Conservation (phyloP, 1,140 invertebrate genomes). For the Gryllus bimaculatus region DNA sequence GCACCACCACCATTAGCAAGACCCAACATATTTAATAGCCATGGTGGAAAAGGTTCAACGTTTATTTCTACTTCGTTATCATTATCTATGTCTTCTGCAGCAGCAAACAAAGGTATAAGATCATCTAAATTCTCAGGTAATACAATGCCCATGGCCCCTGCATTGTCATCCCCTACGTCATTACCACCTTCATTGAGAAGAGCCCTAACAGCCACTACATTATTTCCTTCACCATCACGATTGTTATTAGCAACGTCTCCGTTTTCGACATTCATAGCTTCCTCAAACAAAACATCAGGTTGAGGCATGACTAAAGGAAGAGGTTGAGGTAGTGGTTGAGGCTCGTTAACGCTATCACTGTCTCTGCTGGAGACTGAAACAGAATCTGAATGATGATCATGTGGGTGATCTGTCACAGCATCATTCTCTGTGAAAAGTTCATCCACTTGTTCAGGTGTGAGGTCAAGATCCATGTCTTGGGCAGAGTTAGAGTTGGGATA, state of each 20-base stretch:
- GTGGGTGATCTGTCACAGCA: not conserved
- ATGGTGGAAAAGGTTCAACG: conserved; percentile 19
- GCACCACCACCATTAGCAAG: conserved; percentile 14
- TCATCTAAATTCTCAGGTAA: conserved; percentile 31
- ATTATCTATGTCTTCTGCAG: conserved; percentile 20
- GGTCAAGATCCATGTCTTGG: conserved; percentile 31
- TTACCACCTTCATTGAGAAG: conserved; percentile 8
- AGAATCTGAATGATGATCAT: conserved; percentile 19
- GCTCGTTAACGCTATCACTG: not conserved
- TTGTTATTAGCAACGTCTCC: conserved; percentile 47
- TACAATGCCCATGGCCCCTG: conserved; percentile 28
- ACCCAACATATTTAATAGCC: conserved; percentile 16
- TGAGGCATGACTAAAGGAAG: not conserved
- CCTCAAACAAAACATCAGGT: not conserved
- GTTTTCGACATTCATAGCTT: conserved; percentile 35
- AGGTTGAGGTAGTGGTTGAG: not conserved
- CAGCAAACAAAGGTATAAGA: conserved; percentile 19
- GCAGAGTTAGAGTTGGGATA: conserved; percentile 40
- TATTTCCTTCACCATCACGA: conserved; percentile 43
- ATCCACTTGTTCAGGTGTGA: conserved; percentile 28
- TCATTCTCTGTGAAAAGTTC: conserved; percentile 26
- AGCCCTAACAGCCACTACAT: conserved; percentile 31
- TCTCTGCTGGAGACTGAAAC: conserved; percentile 16
- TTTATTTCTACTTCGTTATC: conserved; percentile 13
- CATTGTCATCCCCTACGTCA: conserved; percentile 26